Evolutionary conservation across 2,797 vertebrate genomes (phyloP), one percentile per base, ranked within the genome.

Genomic region (Ispidina picta): DNA sequence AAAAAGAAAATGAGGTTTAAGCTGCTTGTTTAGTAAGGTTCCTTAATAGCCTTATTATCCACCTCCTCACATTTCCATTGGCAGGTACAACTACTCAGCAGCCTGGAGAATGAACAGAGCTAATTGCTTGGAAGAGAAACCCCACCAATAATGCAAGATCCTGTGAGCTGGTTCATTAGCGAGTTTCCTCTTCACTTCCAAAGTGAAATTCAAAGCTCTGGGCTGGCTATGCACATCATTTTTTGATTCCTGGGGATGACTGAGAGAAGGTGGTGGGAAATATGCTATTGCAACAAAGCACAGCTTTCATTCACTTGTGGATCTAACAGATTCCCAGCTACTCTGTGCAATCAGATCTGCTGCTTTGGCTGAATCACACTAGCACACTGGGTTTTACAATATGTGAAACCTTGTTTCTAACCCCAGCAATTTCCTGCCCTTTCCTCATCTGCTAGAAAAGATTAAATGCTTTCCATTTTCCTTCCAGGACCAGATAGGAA

Each of bases 271-370:
- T 79, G 54, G 70, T 66, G 5, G 55, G n/a, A 82, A 92, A 75
- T 25, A 21, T 5, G 26, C 37, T 72, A 58, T 28, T 76, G 89
- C 62, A 65, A 86, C 87, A 90, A 92, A 88, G 65, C 52, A 65
- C 20, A 86, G 86, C 59, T 92, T 89, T 84, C 51, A 44, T 86
- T 88, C 90, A 66, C 75, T 94, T 58, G 81, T 8, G 43, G 3
- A 28, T 70, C 62, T 37, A 78, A 73, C 63, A 86, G 63, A 84
- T 65, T 85, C 82, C 93, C 68, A 60, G 80, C 70, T 92, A 72
- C 73, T 84, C 87, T 87, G 49, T 43, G 59, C 81, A 94, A 90
- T 81, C 69, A 88, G 82, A 92, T 95, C 92, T 95, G 68, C 29
- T 56, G 66, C 88, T 92, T 89, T 77, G 75, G 77, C 66, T 95